Base-by-base conservation (phyloP, 2,888 invertebrate genomes). In the Lasiommata megera region DNA sequence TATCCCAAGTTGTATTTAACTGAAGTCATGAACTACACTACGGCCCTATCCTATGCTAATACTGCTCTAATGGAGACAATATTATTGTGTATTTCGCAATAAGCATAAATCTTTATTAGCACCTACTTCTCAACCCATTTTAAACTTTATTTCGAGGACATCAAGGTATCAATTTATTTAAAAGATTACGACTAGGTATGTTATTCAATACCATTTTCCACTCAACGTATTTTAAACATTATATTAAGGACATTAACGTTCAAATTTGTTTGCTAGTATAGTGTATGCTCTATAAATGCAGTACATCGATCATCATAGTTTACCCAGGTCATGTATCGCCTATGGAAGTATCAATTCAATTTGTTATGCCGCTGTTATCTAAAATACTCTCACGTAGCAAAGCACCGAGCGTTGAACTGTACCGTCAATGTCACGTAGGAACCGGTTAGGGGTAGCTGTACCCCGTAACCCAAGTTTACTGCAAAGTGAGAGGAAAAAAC, bases 61-160 rank as follows among this genome's bases (percentile, higher is more conserved):
- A 29, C 51, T 51, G 29, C 29, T 40, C 28, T 40, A 51, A 29
- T 40, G 29, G 40, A 51, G 51, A 40, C 38, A n/a, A 29, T 16
- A 23, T 36, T 40, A 29, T 18, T 40, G 16, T 40, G 40, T 16
- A 51, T 14, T 40, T 29, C 17, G 16, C 38, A 51, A 51, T 38
- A 29, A 38, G 14, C 51, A 51, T 51, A 40, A 51, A 51, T 23
- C 50, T 50, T 48, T 48, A 48, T 36, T 37, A 50, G 12, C 50
- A 47, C 11, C 17, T 34, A 16, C 16, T 34, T 11, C 7, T 11
- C 29, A 47, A 31, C 5, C 31, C 11, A 11, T 31, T 34, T 17
- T 47, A 16, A 0, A 16, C 34, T 28, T 17, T 47, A 47, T 43
- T 23, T 12, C 12, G 1, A 43, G 7, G 23, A 6, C 0, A 1